phyloP scores from a whole-genome alignment of 2,797 vertebrate genomes.

The Falco peregrinus region DNA sequence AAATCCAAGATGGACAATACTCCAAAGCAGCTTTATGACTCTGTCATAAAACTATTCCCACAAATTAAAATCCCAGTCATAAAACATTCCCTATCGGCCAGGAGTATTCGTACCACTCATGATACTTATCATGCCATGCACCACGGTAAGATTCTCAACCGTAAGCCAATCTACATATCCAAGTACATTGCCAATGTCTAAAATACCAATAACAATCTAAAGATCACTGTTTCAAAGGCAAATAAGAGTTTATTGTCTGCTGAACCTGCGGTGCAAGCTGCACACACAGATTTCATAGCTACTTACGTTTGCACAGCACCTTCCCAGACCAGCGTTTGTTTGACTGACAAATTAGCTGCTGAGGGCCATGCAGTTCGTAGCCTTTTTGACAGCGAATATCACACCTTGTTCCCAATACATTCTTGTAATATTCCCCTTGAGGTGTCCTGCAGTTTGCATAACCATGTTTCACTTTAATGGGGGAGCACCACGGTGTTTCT shows the following conservation, averaged over 20 bases:
- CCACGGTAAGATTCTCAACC: neutral
- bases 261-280: neutral
- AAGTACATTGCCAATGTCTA: neutral
- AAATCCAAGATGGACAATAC: neutral
- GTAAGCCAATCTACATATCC: neutral
- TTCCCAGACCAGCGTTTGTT: slow-evolving; percentile 95
- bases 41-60: neutral
- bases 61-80: neutral
- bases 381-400: slow-evolving; percentile 93
- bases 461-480: slow-evolving; percentile 94
- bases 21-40: neutral
- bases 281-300: neutral
- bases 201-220: neutral
- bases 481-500: slow-evolving; percentile 95
- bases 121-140: accelerated
- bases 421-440: slow-evolving; percentile 87
- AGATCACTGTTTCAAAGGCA: neutral
- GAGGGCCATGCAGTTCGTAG: slow-evolving; percentile 85
- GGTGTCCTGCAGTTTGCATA: slow-evolving; percentile 90
- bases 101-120: neutral
- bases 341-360: slow-evolving; percentile 91
- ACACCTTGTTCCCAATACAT: slow-evolving; percentile 89
- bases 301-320: slow-evolving; percentile 92
- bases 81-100: neutral
- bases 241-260: neutral